Conservation (phyloP, 2,888 invertebrate genomes). For the Patella pellucida region DNA sequence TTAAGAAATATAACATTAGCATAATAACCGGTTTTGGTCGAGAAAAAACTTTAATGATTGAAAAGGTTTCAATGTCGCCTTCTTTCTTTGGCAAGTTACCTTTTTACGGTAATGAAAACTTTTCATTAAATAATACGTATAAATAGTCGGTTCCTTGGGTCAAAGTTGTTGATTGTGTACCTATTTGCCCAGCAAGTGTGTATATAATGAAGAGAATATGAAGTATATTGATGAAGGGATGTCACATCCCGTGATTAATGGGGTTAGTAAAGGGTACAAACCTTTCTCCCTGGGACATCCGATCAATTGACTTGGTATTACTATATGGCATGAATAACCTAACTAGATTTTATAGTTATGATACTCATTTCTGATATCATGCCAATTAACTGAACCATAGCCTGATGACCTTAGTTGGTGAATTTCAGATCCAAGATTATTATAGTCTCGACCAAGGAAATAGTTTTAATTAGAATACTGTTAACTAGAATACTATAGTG, state of each 20-base stretch:
- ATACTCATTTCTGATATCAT: conserved; percentile 5
- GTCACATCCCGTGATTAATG: neutral
- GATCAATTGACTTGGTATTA: conserved; percentile 6
- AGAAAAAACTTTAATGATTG: no score
- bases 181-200: neutral
- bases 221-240: conserved; percentile 12
- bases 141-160: neutral
- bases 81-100: no score
- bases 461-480: no score
- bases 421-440: no score
- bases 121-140: no score
- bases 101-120: no score
- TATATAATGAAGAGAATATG: conserved; percentile 10
- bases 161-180: conserved; percentile 5
- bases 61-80: no score
- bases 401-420: neutral
- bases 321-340: conserved; percentile 2
- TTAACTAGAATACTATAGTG: no score
- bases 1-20: no score
- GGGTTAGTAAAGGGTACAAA: conserved; percentile 10
- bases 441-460: no score
- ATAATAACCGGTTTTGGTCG: no score
- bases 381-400: conserved; percentile 3
- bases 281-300: conserved; percentile 5
- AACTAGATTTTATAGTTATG: conserved; percentile 6